These are phyloP conservation scores for Rhynchophorus ferrugineus DNA, from an alignment of 1,140 invertebrate genomes.

Conservation along the genomic window DNA sequence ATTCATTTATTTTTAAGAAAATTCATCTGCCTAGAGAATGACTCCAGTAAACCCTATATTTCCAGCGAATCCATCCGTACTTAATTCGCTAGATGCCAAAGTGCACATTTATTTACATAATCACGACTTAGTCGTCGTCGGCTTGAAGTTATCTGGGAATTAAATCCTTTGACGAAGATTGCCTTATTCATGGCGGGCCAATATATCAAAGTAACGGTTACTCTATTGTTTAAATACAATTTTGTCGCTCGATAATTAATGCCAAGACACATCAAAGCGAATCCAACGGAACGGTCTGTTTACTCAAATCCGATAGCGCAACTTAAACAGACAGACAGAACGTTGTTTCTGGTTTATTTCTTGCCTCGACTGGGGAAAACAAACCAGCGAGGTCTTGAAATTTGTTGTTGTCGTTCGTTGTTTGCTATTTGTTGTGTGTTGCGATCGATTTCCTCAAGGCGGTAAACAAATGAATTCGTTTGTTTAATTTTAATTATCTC, in stretches of 20 bases:
- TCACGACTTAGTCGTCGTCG: constrained; percentile 11
- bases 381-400: no score
- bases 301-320: constrained; percentile 23
- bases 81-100: constrained; percentile 18
- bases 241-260: constrained; percentile 31
- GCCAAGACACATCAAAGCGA: constrained; percentile 25
- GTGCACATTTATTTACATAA: constrained; percentile 24
- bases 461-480: no score
- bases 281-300: constrained; percentile 25
- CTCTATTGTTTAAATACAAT: constrained; percentile 30
- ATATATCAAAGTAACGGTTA: constrained; percentile 25
- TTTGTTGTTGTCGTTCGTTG: no score
- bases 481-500: no score
- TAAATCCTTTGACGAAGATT: constrained; percentile 25
- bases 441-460: no score
- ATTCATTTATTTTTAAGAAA: no score
- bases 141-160: constrained; percentile 11
- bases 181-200: constrained; percentile 23
- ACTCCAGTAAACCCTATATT: no score
- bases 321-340: constrained; percentile 23
- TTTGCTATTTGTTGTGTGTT: no score
- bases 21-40: no score
- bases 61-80: constrained; percentile 11
- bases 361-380: constrained; percentile 16
- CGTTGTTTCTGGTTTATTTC: constrained; percentile 26